These are phyloP conservation scores for Monomorium pharaonis DNA, from an alignment of 1,140 invertebrate species.

Conservation along the genomic window DNA sequence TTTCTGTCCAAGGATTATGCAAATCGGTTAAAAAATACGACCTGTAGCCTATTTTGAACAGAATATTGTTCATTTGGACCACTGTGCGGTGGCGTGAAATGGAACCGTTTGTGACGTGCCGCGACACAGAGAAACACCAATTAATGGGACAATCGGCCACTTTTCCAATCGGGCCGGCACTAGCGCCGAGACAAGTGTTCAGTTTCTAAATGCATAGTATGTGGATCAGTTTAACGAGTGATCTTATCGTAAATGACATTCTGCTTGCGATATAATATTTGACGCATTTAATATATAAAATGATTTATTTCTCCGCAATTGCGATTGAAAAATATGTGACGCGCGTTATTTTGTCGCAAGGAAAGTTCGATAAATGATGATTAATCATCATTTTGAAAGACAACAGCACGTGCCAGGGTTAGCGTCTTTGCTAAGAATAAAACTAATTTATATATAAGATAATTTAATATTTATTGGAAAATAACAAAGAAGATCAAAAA, in stretches of 20 bases:
- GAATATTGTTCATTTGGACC: too few relatives aligned
- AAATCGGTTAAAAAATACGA: too few relatives aligned
- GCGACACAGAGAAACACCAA: slow-evolving; percentile 47
- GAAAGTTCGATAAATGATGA: background rate
- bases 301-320: background rate
- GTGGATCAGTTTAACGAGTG: slow-evolving; percentile 34
- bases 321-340: background rate
- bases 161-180: slow-evolving; percentile 60
- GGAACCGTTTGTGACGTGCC: slow-evolving; percentile 20
- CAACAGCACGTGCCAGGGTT: background rate
- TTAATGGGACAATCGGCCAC: slow-evolving; percentile 63
- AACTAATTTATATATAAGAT: background rate
- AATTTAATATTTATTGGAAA: background rate
- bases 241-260: too few relatives aligned
- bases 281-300: background rate
- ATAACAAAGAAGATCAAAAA: background rate
- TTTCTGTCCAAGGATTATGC: too few relatives aligned
- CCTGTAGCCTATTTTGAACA: too few relatives aligned
- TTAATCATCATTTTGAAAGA: background rate
- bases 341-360: background rate
- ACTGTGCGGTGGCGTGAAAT: slow-evolving; percentile 46
- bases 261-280: too few relatives aligned
- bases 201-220: slow-evolving; percentile 35
- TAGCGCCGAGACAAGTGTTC: slow-evolving; percentile 50
- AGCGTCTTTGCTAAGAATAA: background rate